phyloP scores from a whole-genome alignment of 2,113 vertebrate species.

The Chroicocephalus ridibundus region DNA sequence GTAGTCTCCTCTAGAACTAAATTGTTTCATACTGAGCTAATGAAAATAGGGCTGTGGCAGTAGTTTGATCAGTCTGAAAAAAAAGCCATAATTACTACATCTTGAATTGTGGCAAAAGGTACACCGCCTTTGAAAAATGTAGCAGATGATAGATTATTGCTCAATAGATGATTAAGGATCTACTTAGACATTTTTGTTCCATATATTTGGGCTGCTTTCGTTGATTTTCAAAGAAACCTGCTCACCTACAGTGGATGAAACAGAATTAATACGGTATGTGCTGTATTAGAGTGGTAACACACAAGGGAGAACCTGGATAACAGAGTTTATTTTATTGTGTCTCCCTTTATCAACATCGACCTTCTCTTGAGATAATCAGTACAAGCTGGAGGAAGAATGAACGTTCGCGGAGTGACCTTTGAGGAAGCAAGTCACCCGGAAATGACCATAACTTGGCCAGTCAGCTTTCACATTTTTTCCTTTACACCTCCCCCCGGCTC shows the following conservation, averaged over 20 bases:
- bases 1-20: not conserved
- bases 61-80: not conserved
- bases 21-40: conserved; percentile 13
- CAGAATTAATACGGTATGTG: not conserved
- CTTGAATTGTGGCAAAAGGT: not conserved
- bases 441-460: conserved; percentile 70
- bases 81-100: not conserved
- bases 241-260: conserved; percentile 5
- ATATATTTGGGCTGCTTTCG: not conserved
- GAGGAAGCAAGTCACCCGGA: conserved; percentile 79
- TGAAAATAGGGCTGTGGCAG: not conserved
- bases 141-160: not conserved
- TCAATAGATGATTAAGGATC: not conserved
- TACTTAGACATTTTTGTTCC: not conserved
- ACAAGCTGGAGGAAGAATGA: conserved; percentile 75
- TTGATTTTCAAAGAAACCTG: conserved; percentile 15
- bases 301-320: conserved; percentile 48
- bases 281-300: not conserved
- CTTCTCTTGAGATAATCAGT: conserved; percentile 77
- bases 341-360: conserved; percentile 78
- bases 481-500: not conserved
- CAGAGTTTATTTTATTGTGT: conserved; percentile 76
- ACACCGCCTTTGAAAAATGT: not conserved
- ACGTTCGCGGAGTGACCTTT: conserved; percentile 73
- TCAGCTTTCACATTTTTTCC: conserved; percentile 47